These are phyloP conservation scores for Barbus barbus DNA, from an alignment of 2,113 vertebrate species.

Conservation along the genomic window DNA sequence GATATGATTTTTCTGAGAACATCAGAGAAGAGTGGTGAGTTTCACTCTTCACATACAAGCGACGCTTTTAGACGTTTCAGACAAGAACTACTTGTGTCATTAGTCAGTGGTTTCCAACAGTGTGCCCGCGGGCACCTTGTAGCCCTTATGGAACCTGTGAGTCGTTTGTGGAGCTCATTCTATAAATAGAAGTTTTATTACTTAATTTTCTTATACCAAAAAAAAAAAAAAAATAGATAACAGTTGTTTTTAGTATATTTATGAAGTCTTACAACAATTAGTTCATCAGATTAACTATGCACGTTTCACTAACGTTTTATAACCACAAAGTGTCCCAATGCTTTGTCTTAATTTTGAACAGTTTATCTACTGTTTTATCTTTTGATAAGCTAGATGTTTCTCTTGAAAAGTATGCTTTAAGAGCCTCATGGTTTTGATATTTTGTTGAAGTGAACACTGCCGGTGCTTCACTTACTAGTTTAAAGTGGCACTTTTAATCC, in stretches of 20 bases:
- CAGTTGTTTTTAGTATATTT: not conserved
- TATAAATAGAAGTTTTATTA: not conserved
- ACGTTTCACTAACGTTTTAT: not conserved
- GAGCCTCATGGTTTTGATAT: not conserved
- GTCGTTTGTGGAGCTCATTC: not conserved
- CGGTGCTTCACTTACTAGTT: not conserved
- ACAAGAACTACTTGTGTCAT: not conserved
- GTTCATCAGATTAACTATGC: not conserved
- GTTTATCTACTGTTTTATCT: not conserved
- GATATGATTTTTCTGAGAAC: conserved; percentile 80
- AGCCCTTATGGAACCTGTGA: not conserved
- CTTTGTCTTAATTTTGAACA: not conserved
- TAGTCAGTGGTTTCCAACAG: not conserved
- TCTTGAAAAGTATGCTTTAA: not conserved
- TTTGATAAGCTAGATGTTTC: not conserved
- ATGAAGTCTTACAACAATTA: not conserved
- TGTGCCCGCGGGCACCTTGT: not conserved
- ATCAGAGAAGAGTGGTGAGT: conserved; percentile 76
- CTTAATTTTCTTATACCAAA: not conserved
- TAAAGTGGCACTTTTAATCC: not conserved
- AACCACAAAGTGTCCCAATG: not conserved
- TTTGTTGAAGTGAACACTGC: not conserved
- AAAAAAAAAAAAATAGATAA: not conserved
- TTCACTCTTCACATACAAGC: not conserved
- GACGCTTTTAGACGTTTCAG: not conserved